Base-by-base conservation (phyloP, 2,797 vertebrate species). In the Anabas testudineus region DNA sequence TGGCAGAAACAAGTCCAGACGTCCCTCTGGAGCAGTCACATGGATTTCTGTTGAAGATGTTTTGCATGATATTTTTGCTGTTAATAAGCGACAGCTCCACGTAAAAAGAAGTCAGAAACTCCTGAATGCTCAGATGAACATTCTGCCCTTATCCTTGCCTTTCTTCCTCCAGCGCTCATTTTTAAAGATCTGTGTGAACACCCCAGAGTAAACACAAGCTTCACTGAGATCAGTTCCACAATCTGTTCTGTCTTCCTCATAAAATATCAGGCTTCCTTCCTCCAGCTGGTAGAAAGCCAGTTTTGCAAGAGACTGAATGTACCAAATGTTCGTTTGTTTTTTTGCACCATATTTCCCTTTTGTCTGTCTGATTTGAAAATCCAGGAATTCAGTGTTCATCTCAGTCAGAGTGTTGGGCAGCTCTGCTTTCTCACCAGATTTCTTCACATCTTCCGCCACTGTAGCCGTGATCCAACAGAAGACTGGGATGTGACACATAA, bases 121-220 rank as follows among this genome's bases (percentile, higher is more conserved):
- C n/a, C n/a, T n/a, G n/a, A n/a, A n/a, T 62, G 58, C 12, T 71
- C 19, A 32, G 71, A 71, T 48, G 24, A 71, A 71, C n/a, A 55
- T 41, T 2, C 6, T 28, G 1, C 13, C 41, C 19, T 39, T 48
- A 4, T 8, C 2, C 26, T 37, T 36, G 47, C 61, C 10, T 19
- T 28, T 53, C 41, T 13, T 61, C 21, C 41, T 21, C 22, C 21
- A 2, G 6, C 1, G 0, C 21, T 46, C 57, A 16, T 34, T 46
- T 28, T 36, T 46, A 21, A 76, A 76, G 55, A 76, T 61, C 74
- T 76, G 47, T 14, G 74, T 71, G 61, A 71, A 76, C 18, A 76
- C 61, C 2, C 74, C 74, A 3, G 67, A 76, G 41, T 48, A 76
- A 22, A 60, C 19, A 2, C 67, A 71, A 0, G 61, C 74, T 43